Conservation (phyloP, 2,113 vertebrate genomes). For the Oxyura jamaicensis region DNA sequence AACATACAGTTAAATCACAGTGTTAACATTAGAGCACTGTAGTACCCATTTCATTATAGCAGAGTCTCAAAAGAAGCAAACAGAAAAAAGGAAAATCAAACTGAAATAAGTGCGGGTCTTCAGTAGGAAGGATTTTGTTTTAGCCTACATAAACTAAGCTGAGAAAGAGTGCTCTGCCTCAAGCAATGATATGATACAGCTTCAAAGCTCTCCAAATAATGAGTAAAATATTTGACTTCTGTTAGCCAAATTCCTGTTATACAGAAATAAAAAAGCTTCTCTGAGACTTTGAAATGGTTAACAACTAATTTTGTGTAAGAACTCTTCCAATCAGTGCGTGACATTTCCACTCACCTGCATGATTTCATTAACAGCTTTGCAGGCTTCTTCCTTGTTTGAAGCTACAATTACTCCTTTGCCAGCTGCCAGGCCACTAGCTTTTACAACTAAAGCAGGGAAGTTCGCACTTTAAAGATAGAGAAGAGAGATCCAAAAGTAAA, state of each 20-base stretch:
- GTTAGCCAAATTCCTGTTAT: background rate
- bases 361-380: constrained; percentile 89
- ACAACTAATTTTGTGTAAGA: background rate
- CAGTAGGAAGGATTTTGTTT: background rate
- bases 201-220: background rate
- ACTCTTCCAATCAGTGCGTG: background rate
- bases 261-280: background rate
- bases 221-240: background rate
- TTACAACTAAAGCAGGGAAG: constrained; percentile 94
- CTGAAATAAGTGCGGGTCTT: background rate
- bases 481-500: background rate
- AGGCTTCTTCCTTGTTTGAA: constrained; percentile 85
- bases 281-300: background rate
- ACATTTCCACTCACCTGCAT: constrained; percentile 84
- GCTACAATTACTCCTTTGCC: constrained; percentile 94
- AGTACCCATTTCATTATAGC: background rate
- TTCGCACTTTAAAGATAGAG: constrained; percentile 78
- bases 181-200: background rate
- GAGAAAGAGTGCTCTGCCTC: background rate
- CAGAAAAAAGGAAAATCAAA: background rate
- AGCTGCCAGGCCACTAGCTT: constrained; percentile 93
- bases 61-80: background rate
- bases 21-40: background rate
- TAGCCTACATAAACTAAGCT: background rate
- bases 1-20: background rate